Evolutionary conservation across 2,888 invertebrate species (phyloP), one percentile per base, ranked within the genome.

Genomic region (Mesoligia furuncula): DNA sequence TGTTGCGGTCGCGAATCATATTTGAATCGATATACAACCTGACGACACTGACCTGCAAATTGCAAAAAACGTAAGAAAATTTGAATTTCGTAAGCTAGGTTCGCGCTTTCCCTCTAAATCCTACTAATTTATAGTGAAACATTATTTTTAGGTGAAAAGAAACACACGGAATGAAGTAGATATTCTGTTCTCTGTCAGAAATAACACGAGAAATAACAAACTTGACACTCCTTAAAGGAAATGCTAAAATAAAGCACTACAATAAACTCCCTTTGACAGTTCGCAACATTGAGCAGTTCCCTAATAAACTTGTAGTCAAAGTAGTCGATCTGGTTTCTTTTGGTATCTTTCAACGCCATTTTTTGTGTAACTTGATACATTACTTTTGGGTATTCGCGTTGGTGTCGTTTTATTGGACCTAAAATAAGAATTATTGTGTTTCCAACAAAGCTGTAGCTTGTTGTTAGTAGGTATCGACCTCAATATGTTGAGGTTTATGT

Each of bases 321-420:
- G 72, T 77, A 77, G 81, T 77, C 71, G 61, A 72, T 81, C 76
- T 80, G 72, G 85, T 83, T 82, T 83, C 74, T 83, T 77, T 83
- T 72, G 73, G 73, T 75, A 73, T 83, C 77, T 70, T 65, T 51
- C 42, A 61, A 71, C 85, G 71, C 70, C 71, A 81, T 85, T 85
- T 87, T 83, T 85, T 87, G 61, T 80, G 80, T 82, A 65, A 78
- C 72, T 73, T 85, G 80, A 85, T 80, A 85, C 79, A 83, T 80
- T 83, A 83, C 74, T 71, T 80, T 80, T 59, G 6, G 24, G 51
- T 69, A 48, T 61, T 85, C 67, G 17, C 9, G n/a, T 74, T 80
- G 17, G 45, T 72, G 71, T 17, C 45, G 9, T 4, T 11, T 17
- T 51, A 69, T 85, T 85, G 31, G 31, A 61, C n/a, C 79, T 54